A percentile compares a stretch with the other conserved stretches of the same genome.
Evolutionary conservation across 23 tunicate species (phyloP).

Genomic region (Trididemnum miniatum): DNA sequence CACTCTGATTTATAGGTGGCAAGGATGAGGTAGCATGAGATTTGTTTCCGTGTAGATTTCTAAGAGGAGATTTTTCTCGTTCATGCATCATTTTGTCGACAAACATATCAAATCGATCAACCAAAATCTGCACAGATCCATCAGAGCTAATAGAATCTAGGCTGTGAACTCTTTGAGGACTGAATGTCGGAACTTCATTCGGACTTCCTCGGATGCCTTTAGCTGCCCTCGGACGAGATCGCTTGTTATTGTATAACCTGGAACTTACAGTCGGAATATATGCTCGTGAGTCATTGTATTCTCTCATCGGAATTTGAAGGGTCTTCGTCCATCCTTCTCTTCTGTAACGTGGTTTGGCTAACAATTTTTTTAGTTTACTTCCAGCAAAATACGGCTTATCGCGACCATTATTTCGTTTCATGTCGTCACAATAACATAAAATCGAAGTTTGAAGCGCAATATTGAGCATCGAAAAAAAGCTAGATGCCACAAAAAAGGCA

Average conservation of each 20-base stretch:
- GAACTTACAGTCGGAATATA: background rate
- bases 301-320: background rate
- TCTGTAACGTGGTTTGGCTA: background rate
- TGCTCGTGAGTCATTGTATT: background rate
- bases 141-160: background rate
- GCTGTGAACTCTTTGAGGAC: background rate
- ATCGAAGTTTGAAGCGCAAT: background rate
- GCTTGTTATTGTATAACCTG: background rate
- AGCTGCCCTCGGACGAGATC: background rate
- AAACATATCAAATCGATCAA: constrained; percentile 10
- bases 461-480: background rate
- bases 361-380: background rate
- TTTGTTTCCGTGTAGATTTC: background rate
- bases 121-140: background rate
- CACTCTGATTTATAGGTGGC: background rate
- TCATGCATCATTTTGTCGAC: constrained; percentile 13
- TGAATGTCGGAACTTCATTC: background rate
- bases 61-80: constrained; percentile 11
- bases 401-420: constrained; percentile 3
- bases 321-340: background rate
- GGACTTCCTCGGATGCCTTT: background rate
- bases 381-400: background rate
- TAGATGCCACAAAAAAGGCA: background rate
- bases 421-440: background rate
- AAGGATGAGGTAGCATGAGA: background rate